A percentile compares a stretch with the other conserved stretches of the same genome.
Conservation (phyloP, 1,140 invertebrate species). For the Drosophila cardini region DNA sequence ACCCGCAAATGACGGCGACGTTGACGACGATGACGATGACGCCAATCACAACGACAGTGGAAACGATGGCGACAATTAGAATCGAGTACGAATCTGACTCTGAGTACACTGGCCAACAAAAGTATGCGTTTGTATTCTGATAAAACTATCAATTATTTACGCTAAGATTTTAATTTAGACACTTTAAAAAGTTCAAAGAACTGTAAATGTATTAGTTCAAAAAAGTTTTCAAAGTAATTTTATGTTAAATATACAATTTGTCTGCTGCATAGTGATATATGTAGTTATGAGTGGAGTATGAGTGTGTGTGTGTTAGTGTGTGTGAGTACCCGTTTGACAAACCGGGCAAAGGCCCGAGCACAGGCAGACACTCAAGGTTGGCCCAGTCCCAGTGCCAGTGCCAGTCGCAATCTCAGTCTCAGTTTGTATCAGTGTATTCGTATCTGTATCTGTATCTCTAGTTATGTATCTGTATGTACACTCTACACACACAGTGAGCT, state of each 20-base stretch:
- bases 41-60: conserved; percentile 54
- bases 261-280: too few species aligned
- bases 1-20: conserved; percentile 61
- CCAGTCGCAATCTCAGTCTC: conserved; percentile 13
- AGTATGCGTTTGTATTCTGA: too few species aligned
- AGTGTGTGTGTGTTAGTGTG: conserved; percentile 7
- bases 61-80: conserved; percentile 64
- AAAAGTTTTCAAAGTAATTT: too few species aligned
- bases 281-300: conserved; percentile 5
- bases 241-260: too few species aligned
- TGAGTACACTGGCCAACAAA: background rate
- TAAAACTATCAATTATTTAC: too few species aligned
- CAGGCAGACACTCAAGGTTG: conserved; percentile 67
- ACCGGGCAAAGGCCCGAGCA: conserved; percentile 31
- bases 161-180: too few species aligned
- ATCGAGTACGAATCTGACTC: conserved; percentile 33
- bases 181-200: too few species aligned
- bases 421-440: conserved; percentile 19
- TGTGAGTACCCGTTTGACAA: conserved; percentile 34
- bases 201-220: too few species aligned
- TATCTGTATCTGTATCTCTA: conserved; percentile 22
- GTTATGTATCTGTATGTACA: conserved; percentile 7
- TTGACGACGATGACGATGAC: conserved; percentile 58
- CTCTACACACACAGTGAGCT: background rate
- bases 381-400: conserved; percentile 44